Evolutionary conservation across 2,797 vertebrate genomes (phyloP).

Genomic region (Dicrostonyx torquatus): DNA sequence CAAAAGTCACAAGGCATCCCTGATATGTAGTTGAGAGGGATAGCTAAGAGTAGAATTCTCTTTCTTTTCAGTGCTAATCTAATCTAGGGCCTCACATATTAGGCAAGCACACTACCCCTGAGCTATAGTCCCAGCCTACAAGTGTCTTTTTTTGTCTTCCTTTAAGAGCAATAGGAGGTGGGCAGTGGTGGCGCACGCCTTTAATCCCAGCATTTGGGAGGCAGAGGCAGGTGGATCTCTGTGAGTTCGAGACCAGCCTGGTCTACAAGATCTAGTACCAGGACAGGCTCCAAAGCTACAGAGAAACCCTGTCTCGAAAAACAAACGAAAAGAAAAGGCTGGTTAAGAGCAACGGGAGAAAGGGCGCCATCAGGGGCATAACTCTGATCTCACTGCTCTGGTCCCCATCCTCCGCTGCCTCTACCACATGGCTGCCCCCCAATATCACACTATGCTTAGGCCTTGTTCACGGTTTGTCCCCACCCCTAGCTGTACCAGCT

Average conservation of each 20-base stretch:
- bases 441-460: neutral
- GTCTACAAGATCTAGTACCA: no score
- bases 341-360: neutral
- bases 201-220: no score
- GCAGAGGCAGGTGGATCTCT: no score
- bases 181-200: no score
- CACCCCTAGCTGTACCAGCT: no score
- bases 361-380: neutral
- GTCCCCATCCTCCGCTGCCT: neutral
- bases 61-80: neutral
- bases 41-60: neutral
- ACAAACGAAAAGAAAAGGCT: no score
- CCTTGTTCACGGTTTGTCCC: neutral
- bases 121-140: neutral
- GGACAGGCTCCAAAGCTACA: no score
- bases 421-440: neutral
- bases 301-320: no score
- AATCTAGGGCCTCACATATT: neutral
- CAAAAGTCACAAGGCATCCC: neutral
- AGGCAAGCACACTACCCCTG: neutral
- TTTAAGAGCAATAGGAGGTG: neutral
- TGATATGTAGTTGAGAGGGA: rapidly evolving
- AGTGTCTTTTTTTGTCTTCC: neutral
- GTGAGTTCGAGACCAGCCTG: no score
- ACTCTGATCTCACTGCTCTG: neutral